Percentiles rank a stretch among this genome's conserved stretches.
Conservation (phyloP, 2,113 vertebrate genomes). For the Campylomormyrus tamandua region DNA sequence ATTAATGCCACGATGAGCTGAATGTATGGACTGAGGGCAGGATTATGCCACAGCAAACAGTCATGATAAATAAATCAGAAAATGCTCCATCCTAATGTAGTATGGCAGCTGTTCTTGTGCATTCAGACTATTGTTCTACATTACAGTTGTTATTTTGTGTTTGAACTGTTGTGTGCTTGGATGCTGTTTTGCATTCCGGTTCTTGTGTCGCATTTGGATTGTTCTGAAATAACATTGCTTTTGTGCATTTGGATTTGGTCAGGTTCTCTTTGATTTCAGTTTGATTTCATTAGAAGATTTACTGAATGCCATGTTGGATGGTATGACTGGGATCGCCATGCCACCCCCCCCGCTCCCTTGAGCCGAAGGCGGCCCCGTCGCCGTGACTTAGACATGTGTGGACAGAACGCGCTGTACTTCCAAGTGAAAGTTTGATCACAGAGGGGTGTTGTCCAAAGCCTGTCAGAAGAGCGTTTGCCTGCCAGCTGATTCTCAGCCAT, state of each 20-base stretch:
- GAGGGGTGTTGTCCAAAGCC: slow-evolving; percentile 41
- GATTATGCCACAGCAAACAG: not conserved
- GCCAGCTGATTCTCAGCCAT: slow-evolving; percentile 60
- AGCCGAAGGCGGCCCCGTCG: not conserved
- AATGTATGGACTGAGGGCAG: not conserved
- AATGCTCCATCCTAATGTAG: not conserved
- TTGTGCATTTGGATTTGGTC: not conserved
- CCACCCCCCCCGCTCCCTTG: not conserved
- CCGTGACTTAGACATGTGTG: not conserved
- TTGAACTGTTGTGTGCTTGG: not conserved
- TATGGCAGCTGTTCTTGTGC: not conserved
- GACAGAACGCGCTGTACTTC: slow-evolving; percentile 5
- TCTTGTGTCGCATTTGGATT: not conserved
- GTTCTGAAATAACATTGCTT: not conserved
- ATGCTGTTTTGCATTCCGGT: not conserved
- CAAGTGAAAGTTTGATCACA: slow-evolving; percentile 4
- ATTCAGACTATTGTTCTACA: not conserved
- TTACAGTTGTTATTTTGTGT: not conserved
- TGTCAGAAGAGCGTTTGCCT: slow-evolving; percentile 41
- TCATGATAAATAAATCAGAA: not conserved
- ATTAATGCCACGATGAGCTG: not conserved
- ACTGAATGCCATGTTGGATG: not conserved
- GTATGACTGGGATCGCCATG: not conserved
- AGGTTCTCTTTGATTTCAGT: not conserved
- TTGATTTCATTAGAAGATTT: not conserved